Evolutionary conservation across 2,113 vertebrate species (phyloP).

Genomic region (Ptilonorhynchus violaceus): DNA sequence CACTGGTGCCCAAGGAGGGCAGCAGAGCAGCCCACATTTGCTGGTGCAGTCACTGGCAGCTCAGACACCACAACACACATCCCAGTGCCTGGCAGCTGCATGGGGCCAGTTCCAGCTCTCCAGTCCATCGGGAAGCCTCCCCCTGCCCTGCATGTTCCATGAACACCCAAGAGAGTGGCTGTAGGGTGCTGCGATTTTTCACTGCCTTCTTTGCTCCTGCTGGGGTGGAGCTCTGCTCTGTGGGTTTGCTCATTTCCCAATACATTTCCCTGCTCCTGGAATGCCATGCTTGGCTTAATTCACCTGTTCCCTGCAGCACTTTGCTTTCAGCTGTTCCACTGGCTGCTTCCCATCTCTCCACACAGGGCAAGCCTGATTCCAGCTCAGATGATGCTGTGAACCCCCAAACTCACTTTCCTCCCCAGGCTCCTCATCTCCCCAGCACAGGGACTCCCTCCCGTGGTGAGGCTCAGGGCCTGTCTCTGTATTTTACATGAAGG

Average conservation of each 20-base stretch:
- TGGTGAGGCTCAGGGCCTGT: neutral
- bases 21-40: neutral
- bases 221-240: rapidly evolving
- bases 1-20: neutral
- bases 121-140: neutral
- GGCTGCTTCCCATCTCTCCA: neutral
- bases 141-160: rapidly evolving
- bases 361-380: neutral
- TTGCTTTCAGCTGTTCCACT: neutral
- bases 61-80: neutral
- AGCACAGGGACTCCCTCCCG: neutral
- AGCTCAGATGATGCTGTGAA: neutral
- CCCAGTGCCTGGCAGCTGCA: rapidly evolving
- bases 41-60: neutral
- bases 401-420: neutral
- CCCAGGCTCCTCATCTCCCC: neutral
- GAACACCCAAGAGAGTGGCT: rapidly evolving
- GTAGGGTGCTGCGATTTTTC: neutral
- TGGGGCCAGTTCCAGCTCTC: too few species aligned
- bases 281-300: neutral
- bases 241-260: neutral
- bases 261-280: neutral
- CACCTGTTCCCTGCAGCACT: neutral
- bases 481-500: rapidly evolving
- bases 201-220: neutral